phyloP scores from a whole-genome alignment of 2,113 vertebrate genomes.

The Xenus cinereus region DNA sequence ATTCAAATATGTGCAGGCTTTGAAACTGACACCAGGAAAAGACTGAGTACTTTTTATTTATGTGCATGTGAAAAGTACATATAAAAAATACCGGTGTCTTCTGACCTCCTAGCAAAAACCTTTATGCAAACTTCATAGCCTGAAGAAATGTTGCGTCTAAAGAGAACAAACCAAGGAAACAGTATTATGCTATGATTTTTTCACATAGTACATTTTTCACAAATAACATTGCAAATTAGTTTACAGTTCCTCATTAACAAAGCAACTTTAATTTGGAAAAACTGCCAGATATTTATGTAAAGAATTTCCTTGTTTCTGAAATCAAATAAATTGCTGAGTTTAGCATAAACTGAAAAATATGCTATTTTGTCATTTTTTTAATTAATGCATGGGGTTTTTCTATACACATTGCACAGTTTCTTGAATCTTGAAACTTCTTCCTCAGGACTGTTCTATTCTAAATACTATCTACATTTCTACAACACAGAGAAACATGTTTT shows the following conservation, averaged over 20 bases:
- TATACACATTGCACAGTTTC: neutral
- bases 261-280: neutral
- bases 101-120: neutral
- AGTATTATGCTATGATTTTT: neutral
- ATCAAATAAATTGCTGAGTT: neutral
- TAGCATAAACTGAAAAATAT: neutral
- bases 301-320: neutral
- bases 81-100: rapidly evolving
- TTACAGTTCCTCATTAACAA: neutral
- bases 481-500: neutral
- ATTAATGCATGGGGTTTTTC: neutral
- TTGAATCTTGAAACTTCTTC: neutral
- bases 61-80: neutral
- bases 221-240: neutral
- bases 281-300: neutral
- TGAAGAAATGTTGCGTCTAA: neutral
- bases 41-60: neutral
- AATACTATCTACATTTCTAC: neutral
- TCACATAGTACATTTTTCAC: neutral
- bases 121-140: neutral
- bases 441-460: neutral
- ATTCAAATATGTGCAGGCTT: neutral
- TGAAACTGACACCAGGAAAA: neutral
- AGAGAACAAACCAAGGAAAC: neutral
- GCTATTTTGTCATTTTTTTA: neutral